Evolutionary conservation across 2,797 vertebrate species (phyloP), one percentile per base, ranked within the genome.

Genomic region (Lateolabrax maculatus): DNA sequence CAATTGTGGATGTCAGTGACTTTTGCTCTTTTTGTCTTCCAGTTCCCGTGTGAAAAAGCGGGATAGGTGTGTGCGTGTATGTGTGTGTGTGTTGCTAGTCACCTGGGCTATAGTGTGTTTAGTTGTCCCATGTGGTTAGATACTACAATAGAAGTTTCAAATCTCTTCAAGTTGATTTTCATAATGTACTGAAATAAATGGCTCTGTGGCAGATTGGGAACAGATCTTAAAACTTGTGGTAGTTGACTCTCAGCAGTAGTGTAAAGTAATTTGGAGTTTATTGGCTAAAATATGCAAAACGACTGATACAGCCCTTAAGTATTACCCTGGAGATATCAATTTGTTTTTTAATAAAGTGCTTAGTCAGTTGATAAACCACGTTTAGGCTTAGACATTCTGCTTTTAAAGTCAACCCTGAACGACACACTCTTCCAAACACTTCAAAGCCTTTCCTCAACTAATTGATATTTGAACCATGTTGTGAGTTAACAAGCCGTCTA

Each of bases 21-120:
- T 69, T 83, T 81, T 78, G 8, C 73, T 81, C 70, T 65, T 84
- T 79, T 64, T 68, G 81, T 41, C 61, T 34, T 73, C 23, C 57
- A 55, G 46, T 80, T 86, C 75, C 83, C 21, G 2, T 81, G 84
- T 86, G 87, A 76, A 83, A 78, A 83, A 64, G 9, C 46, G 65
- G 37, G 36, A 70, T 49, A 37, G 27, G 52, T 70, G 65, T 72
- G 61, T 63, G 52, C 73, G 61, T 73, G 34, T 49, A 48, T 82
- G 51, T 55, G 58, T 48, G 63, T 84, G 19, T 73, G 62, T 80
- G 55, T 31, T n/a, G n/a, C n/a, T n/a, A n/a, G n/a, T n/a, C n/a
- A n/a, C n/a, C n/a, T n/a, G n/a, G n/a, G n/a, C n/a, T n/a, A 21
- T 52, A 41, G 71, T 77, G 76, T 81, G 61, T 75, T 77, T 55